Evolutionary conservation across 2,113 vertebrate genomes (phyloP), one percentile per base, ranked within the genome.

Genomic region (Pomatostomus ruficeps): DNA sequence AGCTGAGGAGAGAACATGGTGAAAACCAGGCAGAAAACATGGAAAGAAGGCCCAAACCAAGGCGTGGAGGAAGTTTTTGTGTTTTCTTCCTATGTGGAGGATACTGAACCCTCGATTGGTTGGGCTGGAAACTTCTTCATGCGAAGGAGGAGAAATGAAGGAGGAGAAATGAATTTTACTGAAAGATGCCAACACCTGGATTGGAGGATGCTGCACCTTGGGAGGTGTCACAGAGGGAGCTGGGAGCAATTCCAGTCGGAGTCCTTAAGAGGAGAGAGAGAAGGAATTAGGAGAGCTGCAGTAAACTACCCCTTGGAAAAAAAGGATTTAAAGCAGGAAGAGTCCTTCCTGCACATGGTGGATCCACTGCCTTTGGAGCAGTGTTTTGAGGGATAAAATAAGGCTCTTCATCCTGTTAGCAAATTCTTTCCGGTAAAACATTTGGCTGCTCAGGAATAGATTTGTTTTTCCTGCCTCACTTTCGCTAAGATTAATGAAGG

Each of bases 21-120:
- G 35, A 68, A 77, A 68, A 52, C 1, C 16, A 62, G 36, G 7
- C 23, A 59, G 38, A 70, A 35, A 80, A 89, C 0, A 0, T 40
- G 61, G 10, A 43, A 54, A 62, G 46, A 66, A 6, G 23, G 31
- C n/a, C 13, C 2, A 1, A 59, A 93, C 36, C 12, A 25, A 43
- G 5, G 4, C 16, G 8, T 49, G 40, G 43, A 67, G 46, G 40
- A 55, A 67, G 14, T 54, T 73, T 73, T 76, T 83, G 23, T 18
- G 15, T 76, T 63, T 74, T 40, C 3, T 65, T 77, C 35, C 29
- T 40, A 0, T 55, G 11, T 63, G 31, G 17, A 40, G 20, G 20
- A 36, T 79, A 36, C 1, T 21, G 25, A 52, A 42, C 0, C 0
- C 5, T 58, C 6, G 12, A 1, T 25, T 66, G 31, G 42, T 71